These are phyloP conservation scores for Xerus inauris DNA, from an alignment of 2,113 vertebrate species.

Conservation along the genomic window DNA sequence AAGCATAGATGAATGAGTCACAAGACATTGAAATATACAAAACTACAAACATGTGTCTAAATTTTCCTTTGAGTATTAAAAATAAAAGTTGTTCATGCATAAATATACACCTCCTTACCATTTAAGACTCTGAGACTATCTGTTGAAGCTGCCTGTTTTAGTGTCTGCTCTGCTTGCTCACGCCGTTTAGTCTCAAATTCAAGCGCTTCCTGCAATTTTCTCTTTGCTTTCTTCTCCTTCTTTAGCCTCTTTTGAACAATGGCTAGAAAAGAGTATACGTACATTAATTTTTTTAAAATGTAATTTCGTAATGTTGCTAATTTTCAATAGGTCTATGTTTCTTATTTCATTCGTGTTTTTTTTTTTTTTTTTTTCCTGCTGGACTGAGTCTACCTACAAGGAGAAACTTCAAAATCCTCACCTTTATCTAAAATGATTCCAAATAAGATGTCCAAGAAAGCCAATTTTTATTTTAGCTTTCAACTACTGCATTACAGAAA, in stretches of 20 bases:
- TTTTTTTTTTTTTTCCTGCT: not conserved
- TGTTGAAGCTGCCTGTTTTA: conserved; percentile 97
- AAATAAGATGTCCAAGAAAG: not conserved
- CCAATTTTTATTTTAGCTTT: conserved; percentile 21
- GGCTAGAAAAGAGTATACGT: conserved; percentile 84
- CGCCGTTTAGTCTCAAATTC: conserved; percentile 99
- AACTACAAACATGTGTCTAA: not conserved
- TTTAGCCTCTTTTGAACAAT: conserved; percentile 99
- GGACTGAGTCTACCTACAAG: not conserved
- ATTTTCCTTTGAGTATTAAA: not conserved
- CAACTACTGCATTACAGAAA: not conserved
- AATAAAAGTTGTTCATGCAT: conserved; percentile 49
- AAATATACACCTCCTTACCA: conserved; percentile 87
- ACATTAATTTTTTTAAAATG: not conserved
- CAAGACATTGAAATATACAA: not conserved
- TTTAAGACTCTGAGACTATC: conserved; percentile 97
- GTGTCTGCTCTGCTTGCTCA: conserved; percentile 96
- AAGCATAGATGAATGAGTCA: not conserved
- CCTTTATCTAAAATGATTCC: conserved; percentile 43
- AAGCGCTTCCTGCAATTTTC: conserved; percentile 99
- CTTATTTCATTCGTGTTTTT: not conserved
- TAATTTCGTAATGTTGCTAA: not conserved
- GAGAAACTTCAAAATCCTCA: not conserved
- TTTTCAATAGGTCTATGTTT: not conserved
- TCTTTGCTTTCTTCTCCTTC: conserved; percentile 99